phyloP scores from a whole-genome alignment of 2,113 vertebrate genomes.

The Pseudorectes ferrugineus region DNA sequence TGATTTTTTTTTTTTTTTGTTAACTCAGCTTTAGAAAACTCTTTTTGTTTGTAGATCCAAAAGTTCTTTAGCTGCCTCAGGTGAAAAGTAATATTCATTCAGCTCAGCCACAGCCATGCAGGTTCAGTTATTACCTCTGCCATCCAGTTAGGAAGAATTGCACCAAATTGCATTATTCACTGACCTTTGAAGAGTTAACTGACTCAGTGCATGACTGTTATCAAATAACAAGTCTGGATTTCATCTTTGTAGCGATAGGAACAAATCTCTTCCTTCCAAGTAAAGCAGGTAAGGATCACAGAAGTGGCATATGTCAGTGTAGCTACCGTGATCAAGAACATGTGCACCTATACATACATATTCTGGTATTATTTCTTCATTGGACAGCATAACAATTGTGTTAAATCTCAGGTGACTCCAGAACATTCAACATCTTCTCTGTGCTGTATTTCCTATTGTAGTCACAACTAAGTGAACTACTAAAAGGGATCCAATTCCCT shows the following conservation, averaged over 20 bases:
- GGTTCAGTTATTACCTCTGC: neutral
- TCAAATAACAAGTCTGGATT: neutral
- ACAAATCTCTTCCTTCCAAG: neutral
- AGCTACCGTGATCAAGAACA: neutral
- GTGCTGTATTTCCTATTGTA: neutral
- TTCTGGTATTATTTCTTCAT: neutral
- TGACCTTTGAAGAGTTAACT: constrained; percentile 44
- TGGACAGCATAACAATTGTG: neutral
- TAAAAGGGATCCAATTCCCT: constrained; percentile 3
- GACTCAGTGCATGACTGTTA: neutral
- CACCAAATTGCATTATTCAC: neutral
- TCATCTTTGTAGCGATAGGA: neutral
- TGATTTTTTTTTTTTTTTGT: neutral
- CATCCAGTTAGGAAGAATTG: neutral
- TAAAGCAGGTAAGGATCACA: neutral
- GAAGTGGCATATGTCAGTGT: neutral
- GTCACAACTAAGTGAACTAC: neutral
- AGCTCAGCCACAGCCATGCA: neutral
- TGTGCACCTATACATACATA: neutral
- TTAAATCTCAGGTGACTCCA: neutral
- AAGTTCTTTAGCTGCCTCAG: neutral
- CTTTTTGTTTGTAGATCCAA: neutral
- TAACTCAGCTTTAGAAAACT: neutral
- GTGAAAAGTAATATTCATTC: neutral
- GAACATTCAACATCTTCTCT: neutral